Percentiles rank a stretch among this genome's conserved stretches.
Conservation (phyloP, 1,140 invertebrate species). For the Hyles euphorbiae region DNA sequence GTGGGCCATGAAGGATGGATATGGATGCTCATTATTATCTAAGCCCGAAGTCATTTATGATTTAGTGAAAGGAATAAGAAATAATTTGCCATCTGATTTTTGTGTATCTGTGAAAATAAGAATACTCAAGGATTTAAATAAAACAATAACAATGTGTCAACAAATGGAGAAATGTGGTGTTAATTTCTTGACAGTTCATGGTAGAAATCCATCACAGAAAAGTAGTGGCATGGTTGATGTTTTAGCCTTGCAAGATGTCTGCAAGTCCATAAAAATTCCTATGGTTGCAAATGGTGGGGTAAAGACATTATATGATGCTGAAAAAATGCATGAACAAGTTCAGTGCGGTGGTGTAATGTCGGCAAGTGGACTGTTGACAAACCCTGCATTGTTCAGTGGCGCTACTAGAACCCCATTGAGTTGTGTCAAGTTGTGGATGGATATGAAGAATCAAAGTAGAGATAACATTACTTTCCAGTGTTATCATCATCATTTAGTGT, state of each 20-base stretch:
- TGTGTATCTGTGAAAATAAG: constrained; percentile 96
- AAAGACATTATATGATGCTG: constrained; percentile 82
- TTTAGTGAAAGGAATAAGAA: constrained; percentile 85
- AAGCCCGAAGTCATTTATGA: constrained; percentile 91
- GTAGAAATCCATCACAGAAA: constrained; percentile 88
- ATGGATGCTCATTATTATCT: constrained; percentile 89
- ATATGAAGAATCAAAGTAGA: constrained; percentile 77
- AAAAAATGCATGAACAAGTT: constrained; percentile 79
- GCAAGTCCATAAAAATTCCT: constrained; percentile 84
- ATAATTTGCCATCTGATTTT: constrained; percentile 84
- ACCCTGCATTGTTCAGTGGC: constrained; percentile 92
- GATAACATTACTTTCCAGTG: constrained; percentile 82
- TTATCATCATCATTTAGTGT: constrained; percentile 95
- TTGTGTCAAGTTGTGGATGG: constrained; percentile 92
- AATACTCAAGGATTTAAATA: constrained; percentile 76
- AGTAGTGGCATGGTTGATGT: constrained; percentile 86
- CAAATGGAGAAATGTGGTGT: constrained; percentile 89
- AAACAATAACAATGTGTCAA: constrained; percentile 78
- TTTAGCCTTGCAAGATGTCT: constrained; percentile 84
- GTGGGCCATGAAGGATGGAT: constrained; percentile 95
- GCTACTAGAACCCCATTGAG: constrained; percentile 80
- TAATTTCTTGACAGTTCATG: constrained; percentile 94
- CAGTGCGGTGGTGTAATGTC: constrained; percentile 91
- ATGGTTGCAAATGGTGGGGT: constrained; percentile 95
- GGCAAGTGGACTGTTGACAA: constrained; percentile 91